Evolutionary conservation across 2,797 vertebrate genomes (phyloP), one percentile per base, ranked within the genome.

Genomic region (Hylomyscus alleni): DNA sequence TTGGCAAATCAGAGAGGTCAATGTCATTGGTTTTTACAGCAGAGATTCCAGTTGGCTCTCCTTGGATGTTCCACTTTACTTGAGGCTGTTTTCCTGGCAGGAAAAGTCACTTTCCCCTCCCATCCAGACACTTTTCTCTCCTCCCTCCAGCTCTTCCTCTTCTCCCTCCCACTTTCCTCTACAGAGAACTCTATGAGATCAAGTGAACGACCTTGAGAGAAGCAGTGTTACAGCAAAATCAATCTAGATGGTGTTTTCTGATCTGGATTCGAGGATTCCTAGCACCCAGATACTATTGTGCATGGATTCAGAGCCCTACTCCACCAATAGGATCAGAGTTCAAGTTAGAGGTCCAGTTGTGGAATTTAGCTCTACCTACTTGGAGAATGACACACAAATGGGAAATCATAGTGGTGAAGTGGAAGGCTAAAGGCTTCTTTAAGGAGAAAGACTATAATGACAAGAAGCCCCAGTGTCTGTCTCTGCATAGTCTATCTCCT

Each of bases 191-290:
- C 54, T 1, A 0, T 54, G 62, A 29, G 34, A 3, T 37, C 76
- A 37, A 40, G 60, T 22, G 83, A 37, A 76, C 65, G n/a, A 24
- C 93, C 47, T 1, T 1, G 40, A 67, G 54, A 94, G 76, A 94
- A 17, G 75, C 26, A 22, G 96, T 96, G 95, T 96, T 92, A 44
- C 86, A 78, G 85, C 93, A 98, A 97, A 97, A 98, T 98, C 97
- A 97, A 94, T 96, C 93, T 97, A 96, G 98, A 94, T 92, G 24
- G 40, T 96, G 77, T 93, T 88, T 97, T 97, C 97, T 98, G 98
- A 98, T 97, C 98, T 98, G 98, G 97, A 98, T 98, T 85, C 22
- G 91, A 97, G 40, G 94, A 54, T 87, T 92, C 96, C 47, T 95
- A 89, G 96, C 97, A 97, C 96, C 94, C 72, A 24, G 93, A 94